A percentile compares a stretch with the other conserved stretches of the same genome.
Evolutionary conservation across 2,888 invertebrate genomes (phyloP).

Genomic region (Habrosyne pyritoides): DNA sequence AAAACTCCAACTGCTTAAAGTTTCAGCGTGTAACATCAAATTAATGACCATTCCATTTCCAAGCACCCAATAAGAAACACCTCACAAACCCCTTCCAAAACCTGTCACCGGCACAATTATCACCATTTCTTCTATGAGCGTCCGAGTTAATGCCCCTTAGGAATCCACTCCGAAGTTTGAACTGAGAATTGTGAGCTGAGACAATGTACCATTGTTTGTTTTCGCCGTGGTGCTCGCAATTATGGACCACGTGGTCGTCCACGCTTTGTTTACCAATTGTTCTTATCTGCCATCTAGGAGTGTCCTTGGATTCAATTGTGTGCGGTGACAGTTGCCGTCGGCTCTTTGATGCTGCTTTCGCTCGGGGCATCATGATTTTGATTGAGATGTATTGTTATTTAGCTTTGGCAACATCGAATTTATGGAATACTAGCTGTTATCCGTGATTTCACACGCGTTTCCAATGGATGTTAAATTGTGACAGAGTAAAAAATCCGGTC

Average conservation of each 20-base stretch:
- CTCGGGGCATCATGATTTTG: background rate
- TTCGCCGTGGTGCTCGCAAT: slow-evolving; percentile 58
- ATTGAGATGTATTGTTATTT: background rate
- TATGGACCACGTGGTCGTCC: slow-evolving; percentile 61
- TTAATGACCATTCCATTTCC: slow-evolving; percentile 15
- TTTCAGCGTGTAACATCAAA: background rate
- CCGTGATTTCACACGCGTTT: too few relatives aligned
- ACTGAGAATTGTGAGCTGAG: slow-evolving; percentile 27
- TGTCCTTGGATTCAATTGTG: slow-evolving; percentile 37
- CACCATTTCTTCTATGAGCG: slow-evolving; percentile 33
- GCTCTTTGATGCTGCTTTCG: background rate
- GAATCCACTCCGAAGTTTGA: slow-evolving; percentile 25
- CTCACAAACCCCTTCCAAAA: slow-evolving; percentile 7
- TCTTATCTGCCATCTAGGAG: slow-evolving; percentile 50
- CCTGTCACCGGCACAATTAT: slow-evolving; percentile 5
- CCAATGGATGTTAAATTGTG: too few relatives aligned
- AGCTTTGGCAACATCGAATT: background rate
- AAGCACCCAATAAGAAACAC: slow-evolving; percentile 20
- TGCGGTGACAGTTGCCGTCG: slow-evolving; percentile 6
- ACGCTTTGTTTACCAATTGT: slow-evolving; percentile 70
- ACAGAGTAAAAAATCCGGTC: too few relatives aligned
- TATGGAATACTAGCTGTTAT: background rate
- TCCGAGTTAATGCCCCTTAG: slow-evolving; percentile 34
- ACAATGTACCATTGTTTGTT: slow-evolving; percentile 74
- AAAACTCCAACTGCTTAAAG: background rate